phyloP scores from a whole-genome alignment of 2,797 vertebrate species.

The Triplophysa bombifrons region DNA sequence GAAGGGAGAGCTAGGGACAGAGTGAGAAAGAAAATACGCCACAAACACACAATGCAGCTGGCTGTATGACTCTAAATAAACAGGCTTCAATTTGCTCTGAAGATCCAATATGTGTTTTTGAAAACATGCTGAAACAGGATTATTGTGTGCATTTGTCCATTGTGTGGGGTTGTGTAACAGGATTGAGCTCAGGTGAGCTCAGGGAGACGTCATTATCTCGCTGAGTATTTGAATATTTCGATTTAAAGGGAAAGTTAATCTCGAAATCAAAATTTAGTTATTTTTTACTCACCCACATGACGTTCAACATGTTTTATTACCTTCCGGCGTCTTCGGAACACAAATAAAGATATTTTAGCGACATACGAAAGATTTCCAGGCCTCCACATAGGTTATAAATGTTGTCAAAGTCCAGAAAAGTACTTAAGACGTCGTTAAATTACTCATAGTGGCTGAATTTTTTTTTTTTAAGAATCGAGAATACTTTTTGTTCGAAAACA shows the following conservation, averaged over 20 bases:
- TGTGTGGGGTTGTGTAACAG: background rate
- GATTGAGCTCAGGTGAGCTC: conserved; percentile 38
- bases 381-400: too few species aligned
- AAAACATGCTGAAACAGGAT: background rate
- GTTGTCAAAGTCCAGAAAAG: too few species aligned
- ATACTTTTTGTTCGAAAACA: too few species aligned
- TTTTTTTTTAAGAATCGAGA: too few species aligned
- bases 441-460: too few species aligned
- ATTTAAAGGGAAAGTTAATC: background rate
- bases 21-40: background rate
- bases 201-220: background rate
- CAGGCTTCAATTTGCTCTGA: background rate
- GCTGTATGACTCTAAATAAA: background rate
- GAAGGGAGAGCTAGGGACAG: background rate
- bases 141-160: conserved; percentile 7
- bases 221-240: conserved; percentile 47
- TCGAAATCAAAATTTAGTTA: too few species aligned
- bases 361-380: too few species aligned
- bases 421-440: too few species aligned
- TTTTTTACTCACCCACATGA: too few species aligned
- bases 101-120: background rate
- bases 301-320: too few species aligned
- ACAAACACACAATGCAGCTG: conserved; percentile 10
- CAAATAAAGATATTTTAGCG: too few species aligned
- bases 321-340: too few species aligned